Base-by-base conservation (phyloP, 2,113 vertebrate species). In the Naja naja region DNA sequence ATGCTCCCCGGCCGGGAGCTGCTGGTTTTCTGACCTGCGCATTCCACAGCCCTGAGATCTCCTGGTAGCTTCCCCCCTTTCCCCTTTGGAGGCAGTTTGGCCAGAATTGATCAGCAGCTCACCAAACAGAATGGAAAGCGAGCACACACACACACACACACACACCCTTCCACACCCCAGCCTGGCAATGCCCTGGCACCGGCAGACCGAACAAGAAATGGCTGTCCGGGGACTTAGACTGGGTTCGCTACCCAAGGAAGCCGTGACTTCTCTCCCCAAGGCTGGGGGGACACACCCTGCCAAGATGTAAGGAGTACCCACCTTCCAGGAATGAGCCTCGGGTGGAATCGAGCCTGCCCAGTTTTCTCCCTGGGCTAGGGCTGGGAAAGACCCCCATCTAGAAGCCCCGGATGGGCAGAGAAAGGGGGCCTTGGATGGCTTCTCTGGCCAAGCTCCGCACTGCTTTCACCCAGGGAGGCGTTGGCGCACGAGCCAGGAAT, bases 401-500 rank as follows among this genome's bases (percentile, higher is more conserved):
- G 49, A 7, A 91, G 30, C 34, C 23, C 52, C 10, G 7, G 25
- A 10, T 25, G 47, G 20, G 58, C 47, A 27, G 10, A 5, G 30
- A 10, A 10, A 23, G 49, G 4, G 27, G 49, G 2, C 52, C 18
- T 20, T 16, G 89, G 69, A 22, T 27, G 89, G 10, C 25, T 88
- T 64, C 53, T 47, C 14, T 25, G 56, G 39, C 45, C 58, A 30
- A 85, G 69, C 58, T 55, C 52, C 27, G 85, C 58, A 69, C 27
- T 54, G 64, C 88, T 97, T 49, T 92, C 39, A 43, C 49, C 93
- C 0, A 16, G 25, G 52, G 69, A 23, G 39, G 92, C 0, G 1
- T 88, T 93, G 97, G 97, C 94, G 87, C 94, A 97, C 89, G 94
- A 53, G 96, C 95, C 97, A 91, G 97, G 91, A 7, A 94, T 95